Evolutionary conservation across 1,140 invertebrate species (phyloP).

Genomic region (Centruroides vittatus): DNA sequence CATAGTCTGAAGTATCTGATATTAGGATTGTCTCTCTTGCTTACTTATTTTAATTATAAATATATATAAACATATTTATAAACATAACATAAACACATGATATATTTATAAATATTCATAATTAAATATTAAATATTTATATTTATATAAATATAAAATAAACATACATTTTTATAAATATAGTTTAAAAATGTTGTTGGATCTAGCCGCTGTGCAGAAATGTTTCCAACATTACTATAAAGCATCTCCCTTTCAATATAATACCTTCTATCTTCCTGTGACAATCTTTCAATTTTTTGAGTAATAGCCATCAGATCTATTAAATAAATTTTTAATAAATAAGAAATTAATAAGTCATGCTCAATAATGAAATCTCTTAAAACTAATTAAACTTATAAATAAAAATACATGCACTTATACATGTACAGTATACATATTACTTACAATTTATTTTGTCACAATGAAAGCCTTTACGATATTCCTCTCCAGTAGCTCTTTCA

Average conservation of each 20-base stretch:
- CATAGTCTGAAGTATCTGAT: too few relatives aligned
- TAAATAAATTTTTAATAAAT: not conserved
- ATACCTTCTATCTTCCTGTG: constrained; percentile 12
- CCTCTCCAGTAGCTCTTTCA: constrained; percentile 76
- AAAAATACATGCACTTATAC: not conserved
- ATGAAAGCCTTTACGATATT: constrained; percentile 85
- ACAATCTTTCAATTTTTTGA: constrained; percentile 20
- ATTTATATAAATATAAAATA: too few relatives aligned
- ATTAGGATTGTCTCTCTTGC: too few relatives aligned
- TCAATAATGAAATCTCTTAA: too few relatives aligned
- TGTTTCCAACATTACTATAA: constrained; percentile 17
- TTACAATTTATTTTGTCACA: constrained; percentile 84
- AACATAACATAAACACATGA: too few relatives aligned
- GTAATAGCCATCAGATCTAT: constrained; percentile 21
- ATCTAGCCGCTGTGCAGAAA: constrained; percentile 16
- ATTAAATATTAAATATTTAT: too few relatives aligned
- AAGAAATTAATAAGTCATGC: too few relatives aligned
- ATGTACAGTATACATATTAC: constrained; percentile 24
- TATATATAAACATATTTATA: too few relatives aligned
- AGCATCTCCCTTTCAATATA: constrained; percentile 16
- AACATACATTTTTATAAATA: constrained; percentile 5
- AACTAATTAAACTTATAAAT: too few relatives aligned
- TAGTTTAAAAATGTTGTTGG: constrained; percentile 14
- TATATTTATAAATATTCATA: too few relatives aligned
- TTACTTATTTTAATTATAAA: too few relatives aligned